phyloP scores from a whole-genome alignment of 2,113 vertebrate genomes.

The Aythya baeri region DNA sequence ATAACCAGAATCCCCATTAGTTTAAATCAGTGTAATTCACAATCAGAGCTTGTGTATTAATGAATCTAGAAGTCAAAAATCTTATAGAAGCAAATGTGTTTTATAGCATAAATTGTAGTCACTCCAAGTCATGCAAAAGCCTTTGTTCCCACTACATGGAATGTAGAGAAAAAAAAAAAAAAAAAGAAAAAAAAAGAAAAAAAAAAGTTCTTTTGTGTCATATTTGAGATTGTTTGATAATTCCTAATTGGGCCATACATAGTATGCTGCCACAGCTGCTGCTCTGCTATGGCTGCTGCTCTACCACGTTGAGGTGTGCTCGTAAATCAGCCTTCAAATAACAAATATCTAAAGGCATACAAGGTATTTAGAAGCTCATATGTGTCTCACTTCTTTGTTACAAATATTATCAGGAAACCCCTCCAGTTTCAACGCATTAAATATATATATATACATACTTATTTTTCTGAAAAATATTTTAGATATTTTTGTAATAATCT shows the following conservation, averaged over 20 bases:
- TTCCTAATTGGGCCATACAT: fast-evolving
- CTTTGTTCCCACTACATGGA: background rate
- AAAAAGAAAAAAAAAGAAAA: no score
- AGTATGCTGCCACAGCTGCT: background rate
- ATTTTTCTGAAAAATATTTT: no score
- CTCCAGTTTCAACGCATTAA: background rate
- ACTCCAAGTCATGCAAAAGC: background rate
- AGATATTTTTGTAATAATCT: background rate
- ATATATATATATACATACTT: background rate
- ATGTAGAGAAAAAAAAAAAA: background rate
- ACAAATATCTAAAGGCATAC: background rate
- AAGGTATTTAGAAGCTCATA: background rate
- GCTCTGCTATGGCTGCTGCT: background rate
- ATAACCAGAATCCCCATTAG: background rate
- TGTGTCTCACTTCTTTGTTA: background rate
- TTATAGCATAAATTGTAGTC: background rate
- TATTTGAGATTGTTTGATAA: background rate
- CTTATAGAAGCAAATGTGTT: background rate
- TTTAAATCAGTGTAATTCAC: background rate
- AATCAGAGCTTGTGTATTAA: background rate
- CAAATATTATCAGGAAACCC: background rate
- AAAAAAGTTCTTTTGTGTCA: background rate
- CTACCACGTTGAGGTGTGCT: fast-evolving
- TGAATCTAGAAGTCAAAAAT: background rate
- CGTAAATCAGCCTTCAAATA: background rate